Evolutionary conservation across 1,140 invertebrate species (phyloP).

Genomic region (Lysiphlebus fabarum): DNA sequence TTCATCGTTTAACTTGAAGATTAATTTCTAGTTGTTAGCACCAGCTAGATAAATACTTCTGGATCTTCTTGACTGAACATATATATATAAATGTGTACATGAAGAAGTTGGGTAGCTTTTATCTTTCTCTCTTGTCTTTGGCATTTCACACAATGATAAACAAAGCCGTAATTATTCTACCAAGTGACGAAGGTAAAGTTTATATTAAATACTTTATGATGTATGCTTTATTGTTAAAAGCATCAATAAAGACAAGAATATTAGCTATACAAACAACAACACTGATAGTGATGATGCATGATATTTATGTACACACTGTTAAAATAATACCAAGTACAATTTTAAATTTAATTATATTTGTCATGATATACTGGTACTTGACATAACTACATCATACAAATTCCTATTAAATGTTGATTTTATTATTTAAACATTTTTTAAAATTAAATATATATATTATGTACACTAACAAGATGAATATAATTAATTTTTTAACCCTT

Average conservation of each 20-base stretch:
- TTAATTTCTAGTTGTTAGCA: slow-evolving; percentile 26
- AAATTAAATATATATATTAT: no score
- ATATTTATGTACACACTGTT: slow-evolving; percentile 3
- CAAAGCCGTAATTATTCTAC: slow-evolving; percentile 44
- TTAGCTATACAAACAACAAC: not conserved
- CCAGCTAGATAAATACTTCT: slow-evolving; percentile 31
- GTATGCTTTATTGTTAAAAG: slow-evolving; percentile 2
- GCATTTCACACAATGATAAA: slow-evolving; percentile 42
- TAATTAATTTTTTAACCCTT: not conserved
- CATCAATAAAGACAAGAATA: not conserved
- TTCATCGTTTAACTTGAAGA: no score
- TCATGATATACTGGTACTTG: not conserved
- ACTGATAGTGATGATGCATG: slow-evolving; percentile 8
- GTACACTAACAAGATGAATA: no score
- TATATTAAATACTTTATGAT: slow-evolving; percentile 13
- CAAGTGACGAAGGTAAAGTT: slow-evolving; percentile 15
- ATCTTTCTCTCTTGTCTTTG: slow-evolving; percentile 13
- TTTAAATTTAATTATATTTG: not conserved
- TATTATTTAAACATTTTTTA: no score
- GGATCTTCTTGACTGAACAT: slow-evolving; percentile 22
- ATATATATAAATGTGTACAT: slow-evolving; percentile 48
- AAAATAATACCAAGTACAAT: no score
- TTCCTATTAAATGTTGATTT: no score
- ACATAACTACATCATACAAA: no score
- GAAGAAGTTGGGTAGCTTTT: slow-evolving; percentile 31